Evolutionary conservation across 2,888 invertebrate genomes (phyloP).

Genomic region (Hipparchia semele): DNA sequence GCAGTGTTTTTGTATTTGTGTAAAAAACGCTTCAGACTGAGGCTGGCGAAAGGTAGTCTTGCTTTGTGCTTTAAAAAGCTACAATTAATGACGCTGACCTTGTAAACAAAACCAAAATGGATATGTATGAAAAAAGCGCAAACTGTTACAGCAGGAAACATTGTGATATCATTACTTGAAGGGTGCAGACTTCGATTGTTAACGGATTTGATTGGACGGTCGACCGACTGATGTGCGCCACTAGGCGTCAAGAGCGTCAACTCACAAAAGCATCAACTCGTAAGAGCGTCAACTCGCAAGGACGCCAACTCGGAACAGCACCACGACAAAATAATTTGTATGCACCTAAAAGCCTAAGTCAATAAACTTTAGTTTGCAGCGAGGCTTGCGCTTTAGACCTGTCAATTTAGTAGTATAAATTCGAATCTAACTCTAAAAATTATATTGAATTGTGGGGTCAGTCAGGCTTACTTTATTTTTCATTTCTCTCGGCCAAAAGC

Average conservation of each 20-base stretch:
- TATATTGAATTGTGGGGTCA: slow-evolving; percentile 10
- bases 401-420: neutral
- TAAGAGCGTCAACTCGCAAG: no score
- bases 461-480: slow-evolving; percentile 32
- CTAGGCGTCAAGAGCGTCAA: no score
- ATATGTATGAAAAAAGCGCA: neutral
- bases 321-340: neutral
- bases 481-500: slow-evolving; percentile 19
- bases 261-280: no score
- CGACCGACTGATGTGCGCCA: no score
- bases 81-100: neutral
- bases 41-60: slow-evolving; percentile 61
- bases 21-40: slow-evolving; percentile 53
- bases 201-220: no score
- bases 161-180: neutral
- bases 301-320: neutral
- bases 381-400: no score
- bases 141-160: neutral
- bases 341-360: neutral
- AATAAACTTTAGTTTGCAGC: no score
- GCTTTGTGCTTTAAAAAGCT: slow-evolving; percentile 42
- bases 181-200: neutral
- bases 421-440: no score
- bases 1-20: slow-evolving; percentile 69
- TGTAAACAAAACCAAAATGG: neutral